phyloP scores from a whole-genome alignment of 2,888 invertebrate genomes.

The Zaprionus bogoriensis region DNA sequence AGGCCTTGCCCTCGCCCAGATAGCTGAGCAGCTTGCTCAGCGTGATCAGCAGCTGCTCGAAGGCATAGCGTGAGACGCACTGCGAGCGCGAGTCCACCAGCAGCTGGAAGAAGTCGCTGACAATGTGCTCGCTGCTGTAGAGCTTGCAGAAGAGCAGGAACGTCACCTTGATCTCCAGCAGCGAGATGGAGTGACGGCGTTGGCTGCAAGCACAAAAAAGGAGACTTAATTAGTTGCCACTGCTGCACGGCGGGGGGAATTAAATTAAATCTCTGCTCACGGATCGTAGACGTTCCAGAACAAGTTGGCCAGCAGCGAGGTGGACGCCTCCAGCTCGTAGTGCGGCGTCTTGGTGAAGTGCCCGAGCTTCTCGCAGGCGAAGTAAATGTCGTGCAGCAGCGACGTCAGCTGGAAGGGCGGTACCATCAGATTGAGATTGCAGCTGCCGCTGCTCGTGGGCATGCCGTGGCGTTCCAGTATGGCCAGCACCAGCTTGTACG shows the following conservation, averaged over 20 bases:
- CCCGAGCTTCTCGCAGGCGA: constrained; percentile 81
- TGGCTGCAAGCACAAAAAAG: constrained; percentile 54
- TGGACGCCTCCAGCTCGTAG: constrained; percentile 76
- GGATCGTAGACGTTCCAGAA: constrained; percentile 83
- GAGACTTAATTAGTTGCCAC: neutral
- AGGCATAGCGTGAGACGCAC: constrained; percentile 78
- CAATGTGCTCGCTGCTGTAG: constrained; percentile 73
- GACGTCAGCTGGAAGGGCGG: constrained; percentile 80
- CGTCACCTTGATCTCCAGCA: constrained; percentile 81
- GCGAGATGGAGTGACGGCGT: constrained; percentile 78
- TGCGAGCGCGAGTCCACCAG: constrained; percentile 72
- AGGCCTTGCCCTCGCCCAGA: constrained; percentile 79
- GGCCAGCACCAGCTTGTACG: constrained; percentile 80
- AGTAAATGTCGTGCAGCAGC: constrained; percentile 81
- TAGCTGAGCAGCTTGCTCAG: constrained; percentile 80
- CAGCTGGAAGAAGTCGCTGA: constrained; percentile 76
- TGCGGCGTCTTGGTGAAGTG: constrained; percentile 68
- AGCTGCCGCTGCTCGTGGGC: constrained; percentile 46
- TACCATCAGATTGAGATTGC: constrained; percentile 74
- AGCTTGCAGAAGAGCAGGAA: constrained; percentile 81
- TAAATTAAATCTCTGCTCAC: constrained; percentile 54
- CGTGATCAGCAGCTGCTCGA: constrained; percentile 78
- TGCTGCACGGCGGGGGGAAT: neutral
- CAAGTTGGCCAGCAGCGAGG: constrained; percentile 79
- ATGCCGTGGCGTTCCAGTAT: constrained; percentile 80